Percentiles rank a stretch among this genome's conserved stretches.
Evolutionary conservation across 2,113 vertebrate genomes (phyloP).

Genomic region (Callionymus lyra): DNA sequence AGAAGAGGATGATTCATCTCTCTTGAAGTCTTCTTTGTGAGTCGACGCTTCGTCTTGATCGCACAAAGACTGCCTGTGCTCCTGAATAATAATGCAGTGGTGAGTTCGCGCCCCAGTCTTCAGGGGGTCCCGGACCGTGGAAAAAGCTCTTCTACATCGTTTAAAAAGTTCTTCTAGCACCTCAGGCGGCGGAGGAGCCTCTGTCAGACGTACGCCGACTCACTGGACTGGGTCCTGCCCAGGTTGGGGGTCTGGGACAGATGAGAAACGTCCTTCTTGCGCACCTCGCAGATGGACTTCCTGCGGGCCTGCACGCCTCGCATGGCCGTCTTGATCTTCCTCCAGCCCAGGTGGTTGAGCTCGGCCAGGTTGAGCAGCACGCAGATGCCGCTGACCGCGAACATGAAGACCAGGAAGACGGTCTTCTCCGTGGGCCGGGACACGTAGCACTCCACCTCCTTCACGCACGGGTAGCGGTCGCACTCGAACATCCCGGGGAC

Average conservation of each 20-base stretch:
- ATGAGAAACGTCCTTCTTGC: constrained; percentile 73
- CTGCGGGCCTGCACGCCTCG: constrained; percentile 71
- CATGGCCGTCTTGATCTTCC: constrained; percentile 78
- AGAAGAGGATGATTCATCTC: constrained; percentile 16
- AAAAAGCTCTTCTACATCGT: constrained; percentile 45
- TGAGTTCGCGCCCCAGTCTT: constrained; percentile 42
- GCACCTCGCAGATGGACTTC: constrained; percentile 72
- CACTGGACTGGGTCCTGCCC: constrained; percentile 79
- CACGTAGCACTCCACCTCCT: constrained; percentile 86
- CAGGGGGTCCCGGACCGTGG: constrained; percentile 32
- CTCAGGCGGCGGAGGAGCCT: constrained; percentile 56
- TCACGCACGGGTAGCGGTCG: constrained; percentile 80
- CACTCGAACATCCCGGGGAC: constrained; percentile 83
- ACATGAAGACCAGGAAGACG: constrained; percentile 85
- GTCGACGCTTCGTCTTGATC: constrained; percentile 26
- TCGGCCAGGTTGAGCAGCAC: constrained; percentile 85
- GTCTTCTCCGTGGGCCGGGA: constrained; percentile 84
- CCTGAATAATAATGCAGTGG: constrained; percentile 46
- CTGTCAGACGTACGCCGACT: constrained; percentile 81
- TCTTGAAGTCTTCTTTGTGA: constrained; percentile 36
- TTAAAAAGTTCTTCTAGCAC: constrained; percentile 47
- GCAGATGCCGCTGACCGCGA: constrained; percentile 82
- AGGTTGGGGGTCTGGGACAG: constrained; percentile 68
- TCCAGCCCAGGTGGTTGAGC: constrained; percentile 87
- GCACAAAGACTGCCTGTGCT: constrained; percentile 40